Evolutionary conservation across 1,140 invertebrate species (phyloP).

Genomic region (Gonatopus flavifemur): DNA sequence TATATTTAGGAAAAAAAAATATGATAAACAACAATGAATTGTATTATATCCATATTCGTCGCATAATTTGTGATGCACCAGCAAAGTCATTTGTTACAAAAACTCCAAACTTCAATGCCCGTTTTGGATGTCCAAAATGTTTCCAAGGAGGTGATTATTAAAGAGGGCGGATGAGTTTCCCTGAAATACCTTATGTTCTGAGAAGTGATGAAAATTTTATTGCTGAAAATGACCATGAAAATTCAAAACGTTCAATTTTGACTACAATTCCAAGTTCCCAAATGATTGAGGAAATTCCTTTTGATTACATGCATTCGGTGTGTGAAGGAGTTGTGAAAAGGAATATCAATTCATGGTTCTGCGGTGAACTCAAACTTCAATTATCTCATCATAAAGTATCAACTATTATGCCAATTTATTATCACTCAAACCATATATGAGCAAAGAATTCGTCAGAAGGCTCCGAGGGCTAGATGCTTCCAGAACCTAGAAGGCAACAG

Average conservation of each 20-base stretch:
- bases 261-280: constrained; percentile 21
- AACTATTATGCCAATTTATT: background rate
- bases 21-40: constrained; percentile 20
- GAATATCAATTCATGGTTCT: constrained; percentile 30
- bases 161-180: constrained; percentile 29
- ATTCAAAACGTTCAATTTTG: constrained; percentile 13
- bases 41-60: constrained; percentile 23
- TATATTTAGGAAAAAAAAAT: constrained; percentile 20
- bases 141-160: constrained; percentile 26
- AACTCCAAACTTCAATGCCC: constrained; percentile 20
- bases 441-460: constrained; percentile 49
- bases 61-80: constrained; percentile 36
- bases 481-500: constrained; percentile 55
- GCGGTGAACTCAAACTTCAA: constrained; percentile 17
- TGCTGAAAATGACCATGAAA: constrained; percentile 11
- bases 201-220: constrained; percentile 20
- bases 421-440: constrained; percentile 14
- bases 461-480: constrained; percentile 44
- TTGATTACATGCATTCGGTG: constrained; percentile 38
- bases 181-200: constrained; percentile 1
- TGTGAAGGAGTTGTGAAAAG: constrained; percentile 32
- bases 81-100: constrained; percentile 29
- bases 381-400: constrained; percentile 2
- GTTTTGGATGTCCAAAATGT: constrained; percentile 40
- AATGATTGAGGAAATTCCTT: constrained; percentile 23